phyloP scores from a whole-genome alignment of 2,113 vertebrate species.

The Charina bottae region DNA sequence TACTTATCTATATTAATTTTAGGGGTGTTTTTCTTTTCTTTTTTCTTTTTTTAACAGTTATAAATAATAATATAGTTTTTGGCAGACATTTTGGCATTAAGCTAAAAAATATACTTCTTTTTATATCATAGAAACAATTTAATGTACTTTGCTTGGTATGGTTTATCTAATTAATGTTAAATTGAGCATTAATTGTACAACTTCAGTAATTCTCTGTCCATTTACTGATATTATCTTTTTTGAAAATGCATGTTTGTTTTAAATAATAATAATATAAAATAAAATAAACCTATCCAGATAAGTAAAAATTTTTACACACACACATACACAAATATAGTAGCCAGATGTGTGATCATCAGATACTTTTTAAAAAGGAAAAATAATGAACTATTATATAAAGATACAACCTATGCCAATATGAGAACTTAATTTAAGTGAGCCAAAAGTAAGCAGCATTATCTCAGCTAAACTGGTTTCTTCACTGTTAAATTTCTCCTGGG shows the following conservation, averaged over 20 bases:
- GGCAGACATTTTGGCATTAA: not conserved
- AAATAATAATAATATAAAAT: not conserved
- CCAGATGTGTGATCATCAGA: not conserved
- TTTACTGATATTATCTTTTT: not conserved
- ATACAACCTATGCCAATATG: not conserved
- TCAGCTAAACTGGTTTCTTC: not conserved
- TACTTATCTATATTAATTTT: not conserved
- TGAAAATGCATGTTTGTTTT: not conserved
- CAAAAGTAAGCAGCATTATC: not conserved
- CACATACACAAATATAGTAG: not conserved
- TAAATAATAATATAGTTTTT: not conserved
- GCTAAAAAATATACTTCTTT: not conserved
- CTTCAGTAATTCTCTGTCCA: not conserved
- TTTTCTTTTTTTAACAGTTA: not conserved
- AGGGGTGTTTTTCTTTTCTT: not conserved
- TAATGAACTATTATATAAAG: not conserved
- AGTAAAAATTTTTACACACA: not conserved
- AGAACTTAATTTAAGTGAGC: not conserved
- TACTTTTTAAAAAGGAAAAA: not conserved
- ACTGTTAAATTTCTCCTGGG: not conserved
- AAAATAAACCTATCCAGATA: not conserved
- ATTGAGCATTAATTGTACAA: not conserved
- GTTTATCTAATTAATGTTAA: not conserved
- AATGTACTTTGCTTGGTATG: not conserved
- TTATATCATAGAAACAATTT: not conserved